Evolutionary conservation across 2,797 vertebrate species (phyloP).

Genomic region (Phrynocephalus forsythii): DNA sequence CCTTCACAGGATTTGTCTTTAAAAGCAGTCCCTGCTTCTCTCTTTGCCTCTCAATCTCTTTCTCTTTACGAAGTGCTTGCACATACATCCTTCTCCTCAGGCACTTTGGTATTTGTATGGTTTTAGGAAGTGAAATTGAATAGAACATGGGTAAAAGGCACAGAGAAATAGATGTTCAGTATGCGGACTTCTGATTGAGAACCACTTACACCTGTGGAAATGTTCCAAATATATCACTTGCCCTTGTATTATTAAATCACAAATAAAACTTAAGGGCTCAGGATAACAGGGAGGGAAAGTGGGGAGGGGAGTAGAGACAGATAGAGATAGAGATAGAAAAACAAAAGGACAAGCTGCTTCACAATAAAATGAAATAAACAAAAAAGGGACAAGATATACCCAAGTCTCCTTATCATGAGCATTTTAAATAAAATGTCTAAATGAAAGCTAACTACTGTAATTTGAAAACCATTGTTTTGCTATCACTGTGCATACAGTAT

Average conservation of each 20-base stretch:
- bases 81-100: too few relatives aligned
- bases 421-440: constrained; percentile 6
- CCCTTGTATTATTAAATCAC: constrained; percentile 18
- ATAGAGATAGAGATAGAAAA: constrained; percentile 5
- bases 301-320: too few relatives aligned
- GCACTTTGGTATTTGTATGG: not conserved
- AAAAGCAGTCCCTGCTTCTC: not conserved
- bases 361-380: constrained; percentile 42
- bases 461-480: not conserved
- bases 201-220: not conserved
- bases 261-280: constrained; percentile 20
- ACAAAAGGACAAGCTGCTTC: constrained; percentile 2
- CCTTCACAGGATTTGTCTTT: not conserved
- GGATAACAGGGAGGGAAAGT: not conserved
- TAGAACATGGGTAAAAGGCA: not conserved
- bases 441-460: constrained; percentile 39
- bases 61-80: not conserved
- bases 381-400: not conserved
- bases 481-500: constrained; percentile 28
- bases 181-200: not conserved
- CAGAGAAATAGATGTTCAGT: not conserved
- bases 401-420: not conserved
- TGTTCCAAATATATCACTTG: constrained; percentile 18
- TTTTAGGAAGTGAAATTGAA: not conserved
- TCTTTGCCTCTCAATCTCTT: too few relatives aligned